Conservation (phyloP, 2,113 vertebrate genomes). For the Pygoscelis adeliae region DNA sequence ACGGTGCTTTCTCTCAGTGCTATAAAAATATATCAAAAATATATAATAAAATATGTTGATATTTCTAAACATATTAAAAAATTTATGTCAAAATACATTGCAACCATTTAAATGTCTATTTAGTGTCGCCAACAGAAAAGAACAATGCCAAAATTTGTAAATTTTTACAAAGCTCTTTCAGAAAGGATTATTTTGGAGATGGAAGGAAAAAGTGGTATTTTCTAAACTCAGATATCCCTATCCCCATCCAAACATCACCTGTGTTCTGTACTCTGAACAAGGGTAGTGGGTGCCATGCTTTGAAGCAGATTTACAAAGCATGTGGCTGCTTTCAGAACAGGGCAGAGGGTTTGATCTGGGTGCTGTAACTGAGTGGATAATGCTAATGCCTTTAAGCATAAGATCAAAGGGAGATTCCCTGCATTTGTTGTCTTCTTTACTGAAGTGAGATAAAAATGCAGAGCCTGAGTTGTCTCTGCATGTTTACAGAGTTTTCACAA, state of each 20-base stretch:
- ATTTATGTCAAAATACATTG: neutral
- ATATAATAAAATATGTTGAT: neutral
- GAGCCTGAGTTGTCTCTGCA: neutral
- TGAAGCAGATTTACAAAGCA: neutral
- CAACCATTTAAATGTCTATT: neutral
- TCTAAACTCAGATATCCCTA: neutral
- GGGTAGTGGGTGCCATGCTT: neutral
- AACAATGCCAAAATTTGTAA: neutral
- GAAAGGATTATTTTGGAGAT: neutral
- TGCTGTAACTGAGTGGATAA: neutral
- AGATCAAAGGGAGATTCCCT: slow-evolving; percentile 39
- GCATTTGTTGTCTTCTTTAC: neutral
- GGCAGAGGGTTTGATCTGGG: neutral
- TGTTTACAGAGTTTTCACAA: neutral
- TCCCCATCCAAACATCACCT: neutral
- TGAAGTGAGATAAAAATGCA: neutral
- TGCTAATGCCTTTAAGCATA: neutral
- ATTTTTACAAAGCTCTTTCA: neutral
- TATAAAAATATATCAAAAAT: neutral
- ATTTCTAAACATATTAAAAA: neutral
- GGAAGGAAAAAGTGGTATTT: neutral
- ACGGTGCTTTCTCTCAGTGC: neutral
- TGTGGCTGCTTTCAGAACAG: neutral
- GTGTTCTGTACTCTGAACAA: neutral
- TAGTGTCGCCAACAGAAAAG: neutral